phyloP scores from a whole-genome alignment of 2,113 vertebrate genomes.

The Chloropsis cyanopogon region DNA sequence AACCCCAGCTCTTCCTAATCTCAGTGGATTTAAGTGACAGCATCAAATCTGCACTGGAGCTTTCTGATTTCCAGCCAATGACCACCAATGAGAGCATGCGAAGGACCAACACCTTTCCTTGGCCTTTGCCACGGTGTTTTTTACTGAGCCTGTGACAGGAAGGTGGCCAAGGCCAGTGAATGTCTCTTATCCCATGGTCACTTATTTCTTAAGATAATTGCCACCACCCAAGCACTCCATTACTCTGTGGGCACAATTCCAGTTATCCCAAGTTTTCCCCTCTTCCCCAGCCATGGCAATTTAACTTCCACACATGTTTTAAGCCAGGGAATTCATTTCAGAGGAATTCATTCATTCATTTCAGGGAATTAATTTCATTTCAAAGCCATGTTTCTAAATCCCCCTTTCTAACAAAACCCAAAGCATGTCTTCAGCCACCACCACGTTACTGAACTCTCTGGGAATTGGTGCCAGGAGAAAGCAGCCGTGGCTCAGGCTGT shows the following conservation, averaged over 20 bases:
- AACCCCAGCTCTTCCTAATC: not conserved
- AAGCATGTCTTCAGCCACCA: not conserved
- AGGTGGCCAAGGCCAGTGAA: not conserved
- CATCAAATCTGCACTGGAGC: not conserved
- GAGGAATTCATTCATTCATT: too few relatives aligned
- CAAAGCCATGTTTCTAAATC: not conserved
- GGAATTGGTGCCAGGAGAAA: not conserved
- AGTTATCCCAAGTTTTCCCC: not conserved
- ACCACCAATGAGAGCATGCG: not conserved
- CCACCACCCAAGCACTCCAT: not conserved
- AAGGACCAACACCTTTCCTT: not conserved
- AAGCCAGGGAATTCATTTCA: not conserved
- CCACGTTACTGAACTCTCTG: not conserved
- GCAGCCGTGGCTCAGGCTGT: not conserved
- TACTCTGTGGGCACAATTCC: not conserved
- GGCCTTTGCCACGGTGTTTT: not conserved
- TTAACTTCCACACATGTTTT: not conserved
- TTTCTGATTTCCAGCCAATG: not conserved
- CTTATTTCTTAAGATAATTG: not conserved
- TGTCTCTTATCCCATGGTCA: fast-evolving
- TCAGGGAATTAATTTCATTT: not conserved
- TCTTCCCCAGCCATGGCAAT: not conserved
- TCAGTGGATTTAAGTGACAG: not conserved
- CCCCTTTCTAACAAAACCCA: not conserved
- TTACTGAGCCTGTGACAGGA: not conserved